Evolutionary conservation across 2,797 vertebrate species (phyloP).

Genomic region (Aphelocoma californica): DNA sequence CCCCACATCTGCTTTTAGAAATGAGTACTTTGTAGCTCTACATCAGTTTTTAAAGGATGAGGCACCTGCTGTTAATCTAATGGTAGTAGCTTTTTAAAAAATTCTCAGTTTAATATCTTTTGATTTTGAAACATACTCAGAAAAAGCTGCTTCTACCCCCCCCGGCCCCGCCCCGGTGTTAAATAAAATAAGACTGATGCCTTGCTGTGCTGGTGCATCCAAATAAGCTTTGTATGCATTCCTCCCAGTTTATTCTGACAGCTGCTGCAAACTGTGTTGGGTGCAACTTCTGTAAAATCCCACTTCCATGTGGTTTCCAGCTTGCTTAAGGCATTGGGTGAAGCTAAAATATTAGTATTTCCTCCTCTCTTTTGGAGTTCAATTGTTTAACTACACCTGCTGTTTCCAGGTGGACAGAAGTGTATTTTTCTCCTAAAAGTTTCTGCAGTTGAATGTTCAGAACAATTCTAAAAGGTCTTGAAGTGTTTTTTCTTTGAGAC

Average conservation of each 20-base stretch:
- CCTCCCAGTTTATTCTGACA: background rate
- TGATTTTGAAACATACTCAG: background rate
- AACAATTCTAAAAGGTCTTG: background rate
- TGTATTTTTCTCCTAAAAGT: background rate
- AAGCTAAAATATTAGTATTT: background rate
- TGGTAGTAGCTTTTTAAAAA: background rate
- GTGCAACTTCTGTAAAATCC: background rate
- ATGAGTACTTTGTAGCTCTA: background rate
- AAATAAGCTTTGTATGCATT: background rate
- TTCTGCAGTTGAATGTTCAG: background rate
- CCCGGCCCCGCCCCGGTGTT: background rate
- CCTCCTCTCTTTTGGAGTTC: background rate
- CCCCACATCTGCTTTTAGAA: background rate
- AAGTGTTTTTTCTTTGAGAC: background rate
- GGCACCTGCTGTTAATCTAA: background rate
- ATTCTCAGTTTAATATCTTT: background rate
- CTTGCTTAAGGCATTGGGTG: background rate
- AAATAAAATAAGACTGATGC: background rate
- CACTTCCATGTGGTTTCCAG: fast-evolving
- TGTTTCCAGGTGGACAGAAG: background rate
- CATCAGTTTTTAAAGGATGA: background rate
- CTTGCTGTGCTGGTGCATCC: background rate
- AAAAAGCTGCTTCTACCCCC: background rate
- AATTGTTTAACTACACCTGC: background rate
- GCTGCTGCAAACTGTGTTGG: background rate